These are phyloP conservation scores for Poecilus cupreus DNA, from an alignment of 2,888 invertebrate genomes.

Conservation along the genomic window DNA sequence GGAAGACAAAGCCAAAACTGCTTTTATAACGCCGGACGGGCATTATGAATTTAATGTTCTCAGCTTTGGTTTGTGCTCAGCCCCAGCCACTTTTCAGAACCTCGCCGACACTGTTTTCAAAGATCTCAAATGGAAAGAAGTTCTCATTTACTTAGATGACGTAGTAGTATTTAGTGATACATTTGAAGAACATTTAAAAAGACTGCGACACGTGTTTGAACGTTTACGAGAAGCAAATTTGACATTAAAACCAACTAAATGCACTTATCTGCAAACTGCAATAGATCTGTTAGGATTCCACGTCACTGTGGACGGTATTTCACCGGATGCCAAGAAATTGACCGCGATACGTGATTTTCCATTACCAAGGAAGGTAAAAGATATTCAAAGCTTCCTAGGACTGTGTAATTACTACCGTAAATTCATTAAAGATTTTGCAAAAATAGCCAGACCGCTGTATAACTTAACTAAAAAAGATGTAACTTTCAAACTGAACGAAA, in stretches of 20 bases:
- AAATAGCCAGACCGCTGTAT: neutral
- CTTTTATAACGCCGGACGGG: neutral
- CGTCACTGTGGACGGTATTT: neutral
- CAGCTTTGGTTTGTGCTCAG: neutral
- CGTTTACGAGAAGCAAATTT: constrained; percentile 48
- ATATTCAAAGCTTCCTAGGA: neutral
- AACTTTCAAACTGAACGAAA: constrained; percentile 57
- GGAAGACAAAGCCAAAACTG: neutral
- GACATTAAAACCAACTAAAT: constrained; percentile 59
- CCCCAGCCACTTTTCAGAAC: too few species aligned
- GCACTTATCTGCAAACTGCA: constrained; percentile 34
- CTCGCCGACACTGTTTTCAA: constrained; percentile 13
- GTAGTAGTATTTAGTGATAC: constrained; percentile 40
- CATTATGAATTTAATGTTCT: constrained; percentile 8
- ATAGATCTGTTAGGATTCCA: too few species aligned
- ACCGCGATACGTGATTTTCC: neutral
- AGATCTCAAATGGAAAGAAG: constrained; percentile 51
- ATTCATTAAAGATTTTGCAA: neutral
- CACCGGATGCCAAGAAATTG: neutral
- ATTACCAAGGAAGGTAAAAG: neutral
- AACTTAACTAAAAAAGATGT: neutral
- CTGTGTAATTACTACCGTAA: neutral
- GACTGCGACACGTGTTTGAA: constrained; percentile 42
- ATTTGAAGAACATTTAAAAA: constrained; percentile 18
- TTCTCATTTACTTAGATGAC: constrained; percentile 55